Evolutionary conservation across 2,113 vertebrate species (phyloP), one percentile per base, ranked within the genome.

Genomic region (Cyanoderma ruficeps): DNA sequence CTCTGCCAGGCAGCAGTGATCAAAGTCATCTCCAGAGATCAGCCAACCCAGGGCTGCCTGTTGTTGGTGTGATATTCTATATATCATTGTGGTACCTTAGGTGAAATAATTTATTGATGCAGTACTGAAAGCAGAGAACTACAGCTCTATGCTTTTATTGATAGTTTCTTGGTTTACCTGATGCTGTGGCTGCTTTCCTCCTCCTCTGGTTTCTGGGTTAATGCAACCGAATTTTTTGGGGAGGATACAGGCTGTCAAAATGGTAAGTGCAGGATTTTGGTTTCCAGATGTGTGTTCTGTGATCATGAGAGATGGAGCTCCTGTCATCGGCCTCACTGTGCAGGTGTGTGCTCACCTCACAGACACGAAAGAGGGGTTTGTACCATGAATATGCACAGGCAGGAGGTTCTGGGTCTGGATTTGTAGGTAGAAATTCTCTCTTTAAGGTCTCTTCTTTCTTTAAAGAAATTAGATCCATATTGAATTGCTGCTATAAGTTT

Each of bases 321-420:
- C 61, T 53, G 33, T 9, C 53, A 9, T 13, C 65, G 52, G 15
- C 41, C 67, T 79, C 49, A 3, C 57, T 17, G 33, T 49, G 37
- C 68, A 22, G 23, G n/a, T 6, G 13, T 10, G 42, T 31, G 49
- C 20, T 4, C 30, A 24, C 13, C 42, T 27, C 6, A 1, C 18
- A 7, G 23, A 8, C 0, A 0, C 3, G 13, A 21, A 20, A 42
- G 33, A 64, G 13, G 2, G 33, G 7, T 72, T 52, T 50, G 23
- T 19, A 3, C 24, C n/a, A 4, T 10, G 15, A 12, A 3, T 3
- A 2, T 11, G 31, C 50, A 30, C 44, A 30, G 30, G 27, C 31
- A 17, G 30, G 1, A 17, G 11, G 4, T 2, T 35, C 72, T 53
- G 31, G 7, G 13, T 44, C 16, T 70, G 70, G 4, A 53, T 57